Evolutionary conservation across 1,140 invertebrate species (phyloP).

Genomic region (Pseudobourletiella spinata): DNA sequence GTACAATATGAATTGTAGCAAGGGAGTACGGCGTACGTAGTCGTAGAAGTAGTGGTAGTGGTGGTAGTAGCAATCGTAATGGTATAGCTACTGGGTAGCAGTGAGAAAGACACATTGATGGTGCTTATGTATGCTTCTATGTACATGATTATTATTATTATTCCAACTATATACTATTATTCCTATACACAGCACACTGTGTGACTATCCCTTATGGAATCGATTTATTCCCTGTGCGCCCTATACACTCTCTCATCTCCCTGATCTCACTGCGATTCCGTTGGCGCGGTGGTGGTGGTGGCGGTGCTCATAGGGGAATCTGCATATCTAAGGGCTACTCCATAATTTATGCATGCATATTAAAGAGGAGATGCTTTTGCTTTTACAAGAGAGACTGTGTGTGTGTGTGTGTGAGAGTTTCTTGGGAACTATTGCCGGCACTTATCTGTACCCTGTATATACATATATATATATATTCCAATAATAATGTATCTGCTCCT

Average conservation of each 20-base stretch:
- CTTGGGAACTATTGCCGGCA: slow-evolving; percentile 29
- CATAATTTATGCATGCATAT: slow-evolving; percentile 36
- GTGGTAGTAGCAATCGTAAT: neutral
- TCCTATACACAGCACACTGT: neutral
- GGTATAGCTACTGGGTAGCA: neutral
- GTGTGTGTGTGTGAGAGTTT: slow-evolving; percentile 18
- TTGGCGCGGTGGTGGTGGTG: neutral
- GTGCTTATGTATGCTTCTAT: no score
- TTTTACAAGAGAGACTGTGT: neutral
- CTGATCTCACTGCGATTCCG: neutral
- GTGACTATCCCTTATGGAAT: slow-evolving; percentile 7
- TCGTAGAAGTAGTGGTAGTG: neutral
- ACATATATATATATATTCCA: no score
- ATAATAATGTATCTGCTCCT: no score
- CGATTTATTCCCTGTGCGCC: slow-evolving; percentile 30
- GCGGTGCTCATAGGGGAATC: slow-evolving; percentile 24
- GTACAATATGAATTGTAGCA: slow-evolving; percentile 7
- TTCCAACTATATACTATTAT: neutral
- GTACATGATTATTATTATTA: neutral
- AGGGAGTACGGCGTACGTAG: neutral
- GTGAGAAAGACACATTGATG: no score
- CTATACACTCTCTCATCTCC: neutral
- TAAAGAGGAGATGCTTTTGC: slow-evolving; percentile 19
- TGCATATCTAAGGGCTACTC: slow-evolving; percentile 32
- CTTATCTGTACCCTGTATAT: no score